phyloP scores from a whole-genome alignment of 2,797 vertebrate species.

The Gallirallus australis region DNA sequence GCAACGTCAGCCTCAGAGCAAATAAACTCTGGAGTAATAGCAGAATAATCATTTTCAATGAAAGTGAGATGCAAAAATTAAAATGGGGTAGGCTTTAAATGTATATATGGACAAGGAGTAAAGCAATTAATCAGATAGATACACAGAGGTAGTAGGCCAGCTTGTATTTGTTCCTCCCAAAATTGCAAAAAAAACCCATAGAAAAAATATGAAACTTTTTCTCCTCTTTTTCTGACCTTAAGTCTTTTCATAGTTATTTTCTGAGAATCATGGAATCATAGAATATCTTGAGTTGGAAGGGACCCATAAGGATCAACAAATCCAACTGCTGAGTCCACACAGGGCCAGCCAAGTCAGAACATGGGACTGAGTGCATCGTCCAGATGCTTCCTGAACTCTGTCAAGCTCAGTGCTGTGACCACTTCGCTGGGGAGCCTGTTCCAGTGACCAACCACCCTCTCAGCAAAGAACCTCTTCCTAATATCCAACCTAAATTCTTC shows the following conservation, averaged over 20 bases:
- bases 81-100: background rate
- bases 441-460: no score
- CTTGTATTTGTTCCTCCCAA: background rate
- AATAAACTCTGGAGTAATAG: background rate
- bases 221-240: background rate
- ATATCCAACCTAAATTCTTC: background rate
- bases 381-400: no score
- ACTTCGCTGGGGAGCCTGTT: no score
- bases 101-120: background rate
- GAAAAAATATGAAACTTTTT: background rate
- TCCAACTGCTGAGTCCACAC: no score
- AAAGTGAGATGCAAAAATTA: background rate
- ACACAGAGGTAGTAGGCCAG: background rate
- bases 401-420: no score
- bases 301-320: no score
- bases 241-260: background rate
- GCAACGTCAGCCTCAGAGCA: background rate
- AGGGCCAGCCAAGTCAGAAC: no score
- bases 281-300: no score
- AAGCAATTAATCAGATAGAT: background rate
- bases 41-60: background rate
- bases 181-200: background rate
- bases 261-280: no score
- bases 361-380: no score
- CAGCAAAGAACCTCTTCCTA: no score